phyloP scores from a whole-genome alignment of 2,113 vertebrate genomes.

The Podarcis muralis region DNA sequence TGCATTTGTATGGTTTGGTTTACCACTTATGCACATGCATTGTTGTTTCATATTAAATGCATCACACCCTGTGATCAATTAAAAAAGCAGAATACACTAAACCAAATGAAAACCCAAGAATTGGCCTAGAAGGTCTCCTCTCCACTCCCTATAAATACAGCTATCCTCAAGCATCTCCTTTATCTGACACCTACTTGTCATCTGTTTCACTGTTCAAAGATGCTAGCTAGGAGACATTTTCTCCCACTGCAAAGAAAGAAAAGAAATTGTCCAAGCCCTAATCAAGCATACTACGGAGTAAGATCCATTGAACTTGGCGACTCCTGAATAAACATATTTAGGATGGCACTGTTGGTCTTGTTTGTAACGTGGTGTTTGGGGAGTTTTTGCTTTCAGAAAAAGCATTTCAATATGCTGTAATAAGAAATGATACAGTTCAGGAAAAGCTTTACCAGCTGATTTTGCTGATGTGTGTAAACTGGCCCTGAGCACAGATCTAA shows the following conservation, averaged over 20 bases:
- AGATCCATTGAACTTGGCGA: background rate
- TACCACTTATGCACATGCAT: no score
- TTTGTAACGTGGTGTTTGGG: background rate
- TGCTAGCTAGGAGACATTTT: background rate
- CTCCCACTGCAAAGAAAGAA: background rate
- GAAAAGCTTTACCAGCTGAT: background rate
- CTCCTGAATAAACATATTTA: background rate
- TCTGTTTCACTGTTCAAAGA: background rate
- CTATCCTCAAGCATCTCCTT: background rate
- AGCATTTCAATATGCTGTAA: background rate
- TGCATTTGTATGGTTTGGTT: no score
- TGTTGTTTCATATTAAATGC: no score
- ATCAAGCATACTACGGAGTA: background rate
- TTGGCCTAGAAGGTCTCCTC: background rate
- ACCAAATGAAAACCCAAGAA: background rate
- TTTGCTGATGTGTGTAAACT: background rate
- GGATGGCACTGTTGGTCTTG: background rate
- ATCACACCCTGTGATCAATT: no score
- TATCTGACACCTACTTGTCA: background rate
- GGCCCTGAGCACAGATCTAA: background rate
- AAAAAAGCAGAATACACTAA: background rate
- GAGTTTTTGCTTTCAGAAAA: background rate
- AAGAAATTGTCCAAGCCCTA: background rate
- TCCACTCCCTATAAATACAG: background rate
- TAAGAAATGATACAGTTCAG: no score